Base-by-base conservation (phyloP, 1,140 invertebrate genomes). In the Calliopsis andreniformis region DNA sequence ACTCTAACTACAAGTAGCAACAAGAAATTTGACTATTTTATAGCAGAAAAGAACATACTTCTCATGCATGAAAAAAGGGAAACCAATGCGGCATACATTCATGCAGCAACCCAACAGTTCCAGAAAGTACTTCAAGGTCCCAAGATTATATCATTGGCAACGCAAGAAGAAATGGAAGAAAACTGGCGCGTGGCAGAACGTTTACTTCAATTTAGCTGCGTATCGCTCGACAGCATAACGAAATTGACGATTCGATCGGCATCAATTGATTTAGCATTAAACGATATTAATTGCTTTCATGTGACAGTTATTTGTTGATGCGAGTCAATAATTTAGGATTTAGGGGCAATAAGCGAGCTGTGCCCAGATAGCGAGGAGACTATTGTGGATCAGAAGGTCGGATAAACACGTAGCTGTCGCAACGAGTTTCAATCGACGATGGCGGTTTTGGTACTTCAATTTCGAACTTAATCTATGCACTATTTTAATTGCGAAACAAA, bases 201-300 rank as follows among this genome's bases (percentile, higher is more conserved):
- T 3, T 10, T 5, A 20, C 16, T 47, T 18, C n/a, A 25, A 55
- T 28, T 55, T 3, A 30, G 30, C 28, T 39, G 32, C 32, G 32
- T 18, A 1, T 32, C n/a, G 28, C 0, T n/a, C 3, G 16, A 2
- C 3, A 16, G 14, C 10, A 20, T 1, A 42, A 1, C 7, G 23
- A 20, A 42, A 10, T 25, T n/a, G 7, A 35, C 30, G 20, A n/a
- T n/a, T 10, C 2, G 14, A 72, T 39, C 10, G 20, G 0, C 23
- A 30, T 30, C n/a, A 25, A 49, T 71, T 14, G n/a, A 53, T 72
- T 49, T 58, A 30, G 14, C 6, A 66, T 66, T 51, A 51, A 75
- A 67, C 30, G 30, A 25, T 47, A 45, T 18, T 75, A 55, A 75
- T 67, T 67, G n/a, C 62, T 35, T 53, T 30, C 69, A 53, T n/a